Evolutionary conservation across 2,113 vertebrate genomes (phyloP), one percentile per base, ranked within the genome.

Genomic region (Carassius gibelio): DNA sequence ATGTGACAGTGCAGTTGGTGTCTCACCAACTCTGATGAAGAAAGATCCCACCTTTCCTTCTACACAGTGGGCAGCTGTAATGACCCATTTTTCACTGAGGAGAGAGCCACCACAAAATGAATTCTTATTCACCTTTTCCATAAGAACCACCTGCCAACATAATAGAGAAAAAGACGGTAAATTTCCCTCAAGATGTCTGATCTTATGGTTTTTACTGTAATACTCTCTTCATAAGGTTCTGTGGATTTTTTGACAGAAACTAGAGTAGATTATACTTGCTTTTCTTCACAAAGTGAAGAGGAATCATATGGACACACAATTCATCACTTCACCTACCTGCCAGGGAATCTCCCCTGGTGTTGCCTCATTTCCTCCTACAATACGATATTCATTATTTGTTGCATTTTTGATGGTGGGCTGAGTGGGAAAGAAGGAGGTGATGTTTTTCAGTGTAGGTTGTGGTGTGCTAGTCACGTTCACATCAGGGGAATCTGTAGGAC

Each of bases 21-120:
- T 83, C 84, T 77, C 87, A 95, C 95, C 95, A 4, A 85, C 76
- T 93, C 94, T 89, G 74, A 94, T n/a, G 42, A 98, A 94, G 0
- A 95, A 94, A 0, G 8, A 69, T 23, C 86, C 26, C 0, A 86
- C 13, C 0, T 85, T 81, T 0, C 4, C 4, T 0, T 90, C 75
- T 0, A 52, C 23, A 86, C 98, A 99, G 80, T 99, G 98, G 0
- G 97, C 98, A 0, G 98, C 98, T 0, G 97, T 98, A 90, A 99
- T 92, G 1, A 99, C 79, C 98, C 98, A 99, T 6, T 92, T 88
- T 59, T 97, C 93, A 13, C 93, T 97, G 89, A 99, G 64, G 59
- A 99, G 97, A 85, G 96, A 94, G 0, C 93, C 98, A 0, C 98
- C 97, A 1, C 97, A 99, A 92, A 98, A 97, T 0, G 93, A 89